Base-by-base conservation (phyloP, 2,113 vertebrate species). In the Tretioscincus oriximinensis region DNA sequence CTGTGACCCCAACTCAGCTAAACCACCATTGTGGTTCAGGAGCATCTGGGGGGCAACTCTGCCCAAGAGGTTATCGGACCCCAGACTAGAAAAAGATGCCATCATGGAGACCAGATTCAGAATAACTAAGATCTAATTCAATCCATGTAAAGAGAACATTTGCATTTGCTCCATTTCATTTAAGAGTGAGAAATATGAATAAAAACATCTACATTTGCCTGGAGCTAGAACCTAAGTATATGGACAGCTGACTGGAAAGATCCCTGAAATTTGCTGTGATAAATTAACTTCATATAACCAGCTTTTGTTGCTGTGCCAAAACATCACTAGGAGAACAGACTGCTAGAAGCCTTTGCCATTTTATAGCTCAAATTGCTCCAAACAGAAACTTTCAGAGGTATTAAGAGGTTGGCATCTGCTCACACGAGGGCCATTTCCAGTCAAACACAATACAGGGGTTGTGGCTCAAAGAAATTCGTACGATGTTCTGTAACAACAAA, bases 171-270 rank as follows among this genome's bases (percentile, higher is more conserved):
- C 49, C 5, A 58, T 16, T 80, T 89, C 47, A 69, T 77, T 28
- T 1, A 20, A 14, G 81, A 16, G 5, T 75, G 10, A 9, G 54
- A 16, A 58, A 58, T 14, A 58, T 7, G 64, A 61, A 18, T 28
- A 24, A 22, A 54, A 12, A 4, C 6, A 2, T 41, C 29, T 22
- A 29, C 20, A 35, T 49, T 84, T 67, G 86, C 81, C 1, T 81
- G 81, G 80, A 26, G 60, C 4, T 72, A 60, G 58, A 84, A 90
- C 78, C 75, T 88, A 83, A 64, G 87, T 54, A 58, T 86, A 85
- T 14, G 14, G 66, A 84, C 31, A 51, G 63, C 61, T 78, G 29
- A 81, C 26, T 29, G 18, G 63, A 64, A 35, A 29, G 22, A 4
- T 51, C n/a, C 16, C 70, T 58, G 58, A 58, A 22, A 58, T 20